A percentile compares a stretch with the other conserved stretches of the same genome.
These are phyloP conservation scores for Brachionus calyciflorus DNA, from an alignment of 1,140 invertebrate genomes.

Conservation along the genomic window DNA sequence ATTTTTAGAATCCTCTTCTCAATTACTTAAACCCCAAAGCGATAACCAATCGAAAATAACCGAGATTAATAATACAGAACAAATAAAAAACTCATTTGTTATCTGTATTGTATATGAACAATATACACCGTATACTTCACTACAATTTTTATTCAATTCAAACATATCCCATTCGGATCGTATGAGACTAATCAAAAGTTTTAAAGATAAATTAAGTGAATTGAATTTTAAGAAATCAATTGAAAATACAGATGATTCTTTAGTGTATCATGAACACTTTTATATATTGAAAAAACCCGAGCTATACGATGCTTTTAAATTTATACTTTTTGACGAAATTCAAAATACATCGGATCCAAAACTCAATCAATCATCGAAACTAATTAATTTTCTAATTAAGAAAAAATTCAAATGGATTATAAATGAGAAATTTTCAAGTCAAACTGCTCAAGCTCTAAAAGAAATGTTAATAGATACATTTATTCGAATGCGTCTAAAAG, in stretches of 20 bases:
- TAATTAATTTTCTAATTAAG: constrained; percentile 13
- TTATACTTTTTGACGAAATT: constrained; percentile 30
- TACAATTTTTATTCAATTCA: constrained; percentile 41
- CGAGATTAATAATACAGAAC: background rate
- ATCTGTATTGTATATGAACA: background rate
- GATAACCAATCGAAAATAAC: too few relatives aligned
- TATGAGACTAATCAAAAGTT: background rate
- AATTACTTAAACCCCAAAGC: background rate
- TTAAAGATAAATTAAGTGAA: background rate
- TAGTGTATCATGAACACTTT: background rate
- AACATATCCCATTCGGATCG: constrained; percentile 16
- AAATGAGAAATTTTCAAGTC: background rate
- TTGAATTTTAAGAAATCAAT: constrained; percentile 7
- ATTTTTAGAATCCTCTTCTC: background rate
- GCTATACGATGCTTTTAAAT: constrained; percentile 32
- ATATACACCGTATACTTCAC: constrained; percentile 12
- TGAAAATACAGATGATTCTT: background rate
- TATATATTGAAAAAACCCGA: background rate
- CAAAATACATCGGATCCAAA: background rate
- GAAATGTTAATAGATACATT: constrained; percentile 30
- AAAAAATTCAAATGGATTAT: constrained; percentile 45
- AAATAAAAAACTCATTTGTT: constrained; percentile 33
- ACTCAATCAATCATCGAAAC: constrained; percentile 7
- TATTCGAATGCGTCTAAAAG: constrained; percentile 23
- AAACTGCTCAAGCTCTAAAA: constrained; percentile 19